Conservation (phyloP, 2,113 vertebrate species). For the Odocoileus hemionus region DNA sequence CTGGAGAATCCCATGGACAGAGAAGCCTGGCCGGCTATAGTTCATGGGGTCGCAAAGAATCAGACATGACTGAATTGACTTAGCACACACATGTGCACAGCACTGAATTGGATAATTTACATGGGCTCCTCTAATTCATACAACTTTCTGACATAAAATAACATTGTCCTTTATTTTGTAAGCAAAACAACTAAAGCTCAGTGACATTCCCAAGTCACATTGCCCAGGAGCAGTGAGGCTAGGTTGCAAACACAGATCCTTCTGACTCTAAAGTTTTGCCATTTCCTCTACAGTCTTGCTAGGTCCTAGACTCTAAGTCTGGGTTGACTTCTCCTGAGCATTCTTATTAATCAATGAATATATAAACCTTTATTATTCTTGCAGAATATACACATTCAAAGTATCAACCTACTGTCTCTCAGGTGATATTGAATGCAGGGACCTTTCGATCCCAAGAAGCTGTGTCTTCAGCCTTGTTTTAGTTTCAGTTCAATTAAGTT, state of each 20-base stretch:
- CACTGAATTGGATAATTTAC: background rate
- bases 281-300: background rate
- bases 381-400: background rate
- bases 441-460: background rate
- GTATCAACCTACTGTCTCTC: background rate
- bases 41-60: background rate
- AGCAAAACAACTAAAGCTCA: background rate
- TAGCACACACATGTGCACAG: background rate
- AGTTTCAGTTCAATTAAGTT: background rate
- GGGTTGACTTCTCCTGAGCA: background rate
- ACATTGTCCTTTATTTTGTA: background rate
- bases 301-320: background rate
- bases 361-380: background rate
- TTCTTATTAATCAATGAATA: background rate
- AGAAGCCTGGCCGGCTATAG: rapidly evolving
- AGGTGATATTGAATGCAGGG: background rate
- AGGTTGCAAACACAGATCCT: background rate
- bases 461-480: background rate
- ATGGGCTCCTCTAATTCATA: background rate
- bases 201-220: background rate
- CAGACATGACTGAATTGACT: background rate
- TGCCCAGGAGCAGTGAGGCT: background rate
- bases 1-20: background rate
- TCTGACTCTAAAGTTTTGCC: background rate
- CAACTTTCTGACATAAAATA: background rate